These are phyloP conservation scores for Trinorchestia longiramus DNA, from an alignment of 1,140 invertebrate genomes.

Conservation along the genomic window DNA sequence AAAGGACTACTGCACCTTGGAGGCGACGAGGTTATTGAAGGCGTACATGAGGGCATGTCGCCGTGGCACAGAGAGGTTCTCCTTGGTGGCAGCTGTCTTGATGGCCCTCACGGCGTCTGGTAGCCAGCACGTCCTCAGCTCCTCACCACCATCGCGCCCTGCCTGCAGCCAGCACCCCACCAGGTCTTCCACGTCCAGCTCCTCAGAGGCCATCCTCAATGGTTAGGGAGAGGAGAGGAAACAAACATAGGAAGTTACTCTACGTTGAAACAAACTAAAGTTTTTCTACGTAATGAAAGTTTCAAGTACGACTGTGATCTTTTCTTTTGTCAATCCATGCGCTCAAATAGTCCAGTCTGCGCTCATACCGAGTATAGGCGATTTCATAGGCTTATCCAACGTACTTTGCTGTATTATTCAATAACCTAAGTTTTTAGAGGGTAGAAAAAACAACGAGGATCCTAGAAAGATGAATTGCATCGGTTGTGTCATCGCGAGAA, in stretches of 20 bases:
- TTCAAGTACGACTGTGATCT: not conserved
- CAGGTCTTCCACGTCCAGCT: not conserved
- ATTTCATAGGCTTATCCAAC: too few relatives aligned
- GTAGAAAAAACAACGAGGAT: too few relatives aligned
- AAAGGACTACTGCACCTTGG: slow-evolving; percentile 37
- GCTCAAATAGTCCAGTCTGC: too few relatives aligned
- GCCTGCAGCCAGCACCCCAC: not conserved
- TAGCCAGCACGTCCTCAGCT: slow-evolving; percentile 46
- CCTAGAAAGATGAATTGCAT: too few relatives aligned
- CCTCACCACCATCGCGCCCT: not conserved
- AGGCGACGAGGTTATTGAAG: slow-evolving; percentile 57
- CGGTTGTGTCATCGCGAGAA: too few relatives aligned
- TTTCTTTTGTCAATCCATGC: too few relatives aligned
- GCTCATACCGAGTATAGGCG: too few relatives aligned
- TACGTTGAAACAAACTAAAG: not conserved
- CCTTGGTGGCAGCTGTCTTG: slow-evolving; percentile 4
- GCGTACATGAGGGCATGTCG: slow-evolving; percentile 56
- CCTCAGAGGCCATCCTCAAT: not conserved
- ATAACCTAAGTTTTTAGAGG: too few relatives aligned
- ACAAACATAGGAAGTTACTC: not conserved
- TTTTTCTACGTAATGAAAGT: not conserved
- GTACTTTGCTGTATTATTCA: too few relatives aligned
- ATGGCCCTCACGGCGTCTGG: slow-evolving; percentile 50
- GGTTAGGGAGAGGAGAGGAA: not conserved
- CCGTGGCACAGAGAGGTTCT: not conserved